Percentiles rank a stretch among this genome's conserved stretches.
These are phyloP conservation scores for Dicerorhinus sumatrensis DNA, from an alignment of 2,113 vertebrate genomes.

Conservation along the genomic window DNA sequence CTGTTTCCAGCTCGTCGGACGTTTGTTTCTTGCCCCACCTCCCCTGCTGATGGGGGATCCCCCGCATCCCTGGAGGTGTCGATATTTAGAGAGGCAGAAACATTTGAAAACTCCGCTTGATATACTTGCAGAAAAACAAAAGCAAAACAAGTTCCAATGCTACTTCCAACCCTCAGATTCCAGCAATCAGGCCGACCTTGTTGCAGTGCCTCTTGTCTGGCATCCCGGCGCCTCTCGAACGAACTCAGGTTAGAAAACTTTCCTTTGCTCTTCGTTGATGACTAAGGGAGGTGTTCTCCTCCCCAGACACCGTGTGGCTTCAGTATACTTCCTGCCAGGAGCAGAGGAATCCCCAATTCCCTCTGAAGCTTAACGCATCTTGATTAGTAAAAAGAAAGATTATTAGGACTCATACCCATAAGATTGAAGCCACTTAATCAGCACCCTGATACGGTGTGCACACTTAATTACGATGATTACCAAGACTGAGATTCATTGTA, in stretches of 20 bases:
- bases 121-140: conserved; percentile 22
- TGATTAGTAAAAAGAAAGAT: conserved; percentile 6
- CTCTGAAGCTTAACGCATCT: neutral
- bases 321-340: neutral
- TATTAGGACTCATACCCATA: neutral
- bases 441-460: neutral
- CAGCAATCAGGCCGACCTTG: neutral
- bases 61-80: neutral
- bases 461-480: conserved; percentile 58
- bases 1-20: neutral
- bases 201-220: neutral
- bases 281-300: neutral
- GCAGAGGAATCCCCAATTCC: neutral
- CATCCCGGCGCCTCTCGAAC: neutral
- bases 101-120: neutral
- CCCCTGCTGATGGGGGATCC: neutral
- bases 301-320: neutral
- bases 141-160: neutral
- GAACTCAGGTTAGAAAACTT: neutral
- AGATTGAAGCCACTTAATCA: conserved; percentile 56
- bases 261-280: neutral
- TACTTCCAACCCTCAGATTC: neutral
- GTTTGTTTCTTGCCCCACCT: neutral
- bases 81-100: neutral
- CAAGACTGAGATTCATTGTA: neutral